These are phyloP conservation scores for Drosophila pseudotalamancana DNA, from an alignment of 2,888 invertebrate species.

Conservation along the genomic window DNA sequence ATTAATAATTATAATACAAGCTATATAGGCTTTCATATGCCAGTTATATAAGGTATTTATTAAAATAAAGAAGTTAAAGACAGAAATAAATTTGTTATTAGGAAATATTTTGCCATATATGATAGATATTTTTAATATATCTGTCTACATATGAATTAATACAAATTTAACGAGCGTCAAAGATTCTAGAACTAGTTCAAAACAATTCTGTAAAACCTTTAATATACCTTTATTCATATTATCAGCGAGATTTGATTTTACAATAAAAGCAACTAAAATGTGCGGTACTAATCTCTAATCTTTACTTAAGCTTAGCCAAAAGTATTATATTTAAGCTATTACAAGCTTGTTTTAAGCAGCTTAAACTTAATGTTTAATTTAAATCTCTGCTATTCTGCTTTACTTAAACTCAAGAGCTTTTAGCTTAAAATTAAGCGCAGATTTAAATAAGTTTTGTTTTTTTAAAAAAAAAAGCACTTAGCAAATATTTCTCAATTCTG, in stretches of 20 bases:
- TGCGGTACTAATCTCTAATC: neutral
- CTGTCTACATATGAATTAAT: no score
- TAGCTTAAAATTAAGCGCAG: neutral
- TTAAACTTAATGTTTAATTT: slow-evolving; percentile 5
- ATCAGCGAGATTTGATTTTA: no score
- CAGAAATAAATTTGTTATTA: no score
- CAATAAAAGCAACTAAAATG: neutral
- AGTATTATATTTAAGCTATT: neutral
- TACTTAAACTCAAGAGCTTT: neutral
- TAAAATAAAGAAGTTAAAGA: no score
- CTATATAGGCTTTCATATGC: no score
- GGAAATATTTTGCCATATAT: neutral
- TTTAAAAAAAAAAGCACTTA: neutral
- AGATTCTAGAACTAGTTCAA: no score
- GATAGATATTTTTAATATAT: no score
- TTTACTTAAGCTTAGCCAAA: neutral
- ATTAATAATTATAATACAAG: no score
- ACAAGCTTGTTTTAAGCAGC: neutral
- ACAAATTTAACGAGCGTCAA: no score
- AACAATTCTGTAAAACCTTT: no score
- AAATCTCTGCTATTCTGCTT: neutral
- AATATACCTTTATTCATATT: no score
- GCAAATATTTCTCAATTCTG: slow-evolving; percentile 14
- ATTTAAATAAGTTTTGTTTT: neutral
- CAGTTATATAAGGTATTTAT: no score